These are phyloP conservation scores for Drosophila quinaria DNA, from an alignment of 2,888 invertebrate genomes.

Conservation along the genomic window DNA sequence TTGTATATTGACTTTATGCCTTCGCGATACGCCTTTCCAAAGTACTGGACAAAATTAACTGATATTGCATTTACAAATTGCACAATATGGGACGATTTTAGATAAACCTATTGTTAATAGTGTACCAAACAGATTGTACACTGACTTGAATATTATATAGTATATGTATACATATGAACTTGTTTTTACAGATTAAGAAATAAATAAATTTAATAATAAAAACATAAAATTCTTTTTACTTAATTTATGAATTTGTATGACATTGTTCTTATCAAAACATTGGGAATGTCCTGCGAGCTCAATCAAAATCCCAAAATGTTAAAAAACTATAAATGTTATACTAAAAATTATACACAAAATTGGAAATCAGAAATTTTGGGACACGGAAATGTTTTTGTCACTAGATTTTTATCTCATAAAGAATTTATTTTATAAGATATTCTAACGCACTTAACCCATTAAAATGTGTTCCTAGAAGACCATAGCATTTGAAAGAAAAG, in stretches of 20 bases:
- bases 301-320: no score
- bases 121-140: slow-evolving; percentile 62
- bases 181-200: slow-evolving; percentile 30
- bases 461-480: no score
- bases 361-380: no score
- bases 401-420: no score
- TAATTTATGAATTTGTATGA: neutral
- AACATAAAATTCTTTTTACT: neutral
- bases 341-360: no score
- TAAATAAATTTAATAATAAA: slow-evolving; percentile 10
- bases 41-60: slow-evolving; percentile 28
- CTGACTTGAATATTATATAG: slow-evolving; percentile 48
- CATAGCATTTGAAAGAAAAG: no score
- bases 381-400: no score
- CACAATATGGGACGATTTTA: slow-evolving; percentile 22
- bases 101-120: slow-evolving; percentile 57
- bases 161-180: slow-evolving; percentile 31
- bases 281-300: no score
- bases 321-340: no score
- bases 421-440: no score
- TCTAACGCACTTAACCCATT: no score
- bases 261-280: no score
- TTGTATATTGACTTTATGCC: slow-evolving; percentile 45
- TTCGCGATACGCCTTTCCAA: slow-evolving; percentile 50
- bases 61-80: slow-evolving; percentile 53